phyloP scores from a whole-genome alignment of 1,140 invertebrate genomes.

The Euwallacea fornicatus region DNA sequence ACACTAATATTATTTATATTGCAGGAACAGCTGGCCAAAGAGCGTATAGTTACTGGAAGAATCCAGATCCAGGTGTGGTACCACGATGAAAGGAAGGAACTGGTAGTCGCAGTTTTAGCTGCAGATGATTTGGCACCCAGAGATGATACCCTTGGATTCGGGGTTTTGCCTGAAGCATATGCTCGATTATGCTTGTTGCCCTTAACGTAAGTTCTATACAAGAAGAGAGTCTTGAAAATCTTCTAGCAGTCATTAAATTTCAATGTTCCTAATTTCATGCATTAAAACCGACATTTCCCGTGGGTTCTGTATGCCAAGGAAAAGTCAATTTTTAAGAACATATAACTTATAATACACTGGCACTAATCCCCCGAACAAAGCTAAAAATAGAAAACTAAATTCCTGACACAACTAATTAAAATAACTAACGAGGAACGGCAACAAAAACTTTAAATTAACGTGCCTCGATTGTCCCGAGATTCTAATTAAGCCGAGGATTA shows the following conservation, averaged over 20 bases:
- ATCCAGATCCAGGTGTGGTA: conserved; percentile 87
- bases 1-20: conserved; percentile 37
- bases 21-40: conserved; percentile 73
- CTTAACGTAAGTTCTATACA: conserved; percentile 64
- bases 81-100: conserved; percentile 75
- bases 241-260: too few species aligned
- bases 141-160: conserved; percentile 74
- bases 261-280: too few species aligned
- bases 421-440: background rate
- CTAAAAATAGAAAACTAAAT: too few species aligned
- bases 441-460: conserved; percentile 12
- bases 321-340: too few species aligned
- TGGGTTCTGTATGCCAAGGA: too few species aligned
- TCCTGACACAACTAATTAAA: conserved; percentile 2
- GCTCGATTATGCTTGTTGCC: conserved; percentile 77
- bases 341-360: too few species aligned
- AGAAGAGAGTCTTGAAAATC: background rate
- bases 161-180: conserved; percentile 76
- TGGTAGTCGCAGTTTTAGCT: conserved; percentile 80
- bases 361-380: too few species aligned
- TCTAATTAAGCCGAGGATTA: conserved; percentile 10
- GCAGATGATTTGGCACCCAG: conserved; percentile 78
- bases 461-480: background rate
- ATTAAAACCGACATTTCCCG: too few species aligned
- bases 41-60: conserved; percentile 72